Evolutionary conservation across 2,888 invertebrate species (phyloP).

Genomic region (Eustalomyia histrio): DNA sequence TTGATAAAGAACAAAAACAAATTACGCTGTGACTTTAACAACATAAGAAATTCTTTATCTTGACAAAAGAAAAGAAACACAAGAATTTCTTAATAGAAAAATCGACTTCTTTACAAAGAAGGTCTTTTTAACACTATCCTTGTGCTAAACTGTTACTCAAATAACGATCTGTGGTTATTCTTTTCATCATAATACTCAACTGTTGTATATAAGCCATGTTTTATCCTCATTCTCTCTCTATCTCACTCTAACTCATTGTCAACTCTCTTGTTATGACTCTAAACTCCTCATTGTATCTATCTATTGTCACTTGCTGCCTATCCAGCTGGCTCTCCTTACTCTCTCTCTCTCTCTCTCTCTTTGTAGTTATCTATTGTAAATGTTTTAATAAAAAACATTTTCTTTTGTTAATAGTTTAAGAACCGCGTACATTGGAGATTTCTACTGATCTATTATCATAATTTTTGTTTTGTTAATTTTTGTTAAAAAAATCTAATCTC

Average conservation of each 20-base stretch:
- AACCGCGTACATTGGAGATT: slow-evolving; percentile 48
- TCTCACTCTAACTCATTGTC: slow-evolving; percentile 10
- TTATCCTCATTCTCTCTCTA: slow-evolving; percentile 40
- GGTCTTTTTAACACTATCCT: slow-evolving; percentile 36
- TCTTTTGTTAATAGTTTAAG: slow-evolving; percentile 61
- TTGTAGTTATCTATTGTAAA: slow-evolving; percentile 5
- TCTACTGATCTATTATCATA: slow-evolving; percentile 51
- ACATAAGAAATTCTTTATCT: slow-evolving; percentile 28
- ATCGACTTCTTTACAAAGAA: slow-evolving; percentile 25
- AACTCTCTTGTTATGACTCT: slow-evolving; percentile 22
- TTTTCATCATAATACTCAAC: slow-evolving; percentile 64
- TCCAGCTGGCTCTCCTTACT: slow-evolving; percentile 51
- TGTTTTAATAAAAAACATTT: slow-evolving; percentile 23
- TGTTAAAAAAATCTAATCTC: slow-evolving; percentile 68
- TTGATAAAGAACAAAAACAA: slow-evolving; percentile 46
- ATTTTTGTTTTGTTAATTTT: slow-evolving; percentile 62
- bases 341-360: slow-evolving; percentile 5
- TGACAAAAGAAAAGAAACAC: not conserved
- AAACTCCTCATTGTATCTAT: slow-evolving; percentile 24
- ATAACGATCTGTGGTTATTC: slow-evolving; percentile 64
- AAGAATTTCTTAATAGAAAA: slow-evolving; percentile 6
- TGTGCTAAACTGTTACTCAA: slow-evolving; percentile 56
- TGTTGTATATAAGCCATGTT: slow-evolving; percentile 67
- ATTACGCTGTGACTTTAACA: slow-evolving; percentile 64
- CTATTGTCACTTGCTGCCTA: slow-evolving; percentile 23